Conservation (phyloP, 2,888 invertebrate genomes). For the Caenorhabditis plicata region DNA sequence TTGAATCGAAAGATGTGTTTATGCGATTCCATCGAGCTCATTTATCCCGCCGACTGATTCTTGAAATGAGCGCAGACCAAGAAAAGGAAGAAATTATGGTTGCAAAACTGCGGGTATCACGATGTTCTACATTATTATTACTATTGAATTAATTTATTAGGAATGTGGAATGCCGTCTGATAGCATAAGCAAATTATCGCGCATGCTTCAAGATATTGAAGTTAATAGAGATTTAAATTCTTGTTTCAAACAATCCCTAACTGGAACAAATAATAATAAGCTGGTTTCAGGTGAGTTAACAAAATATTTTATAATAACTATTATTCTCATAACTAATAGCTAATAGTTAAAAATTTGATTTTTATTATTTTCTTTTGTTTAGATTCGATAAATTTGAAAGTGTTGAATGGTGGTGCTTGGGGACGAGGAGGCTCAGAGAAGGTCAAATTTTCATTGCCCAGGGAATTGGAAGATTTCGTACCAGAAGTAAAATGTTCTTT, state of each 20-base stretch:
- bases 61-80: slow-evolving; percentile 96
- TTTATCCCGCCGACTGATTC: slow-evolving; percentile 87
- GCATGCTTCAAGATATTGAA: slow-evolving; percentile 93
- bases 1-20: slow-evolving; percentile 98
- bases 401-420: slow-evolving; percentile 98
- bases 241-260: slow-evolving; percentile 75
- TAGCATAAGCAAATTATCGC: slow-evolving; percentile 93
- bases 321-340: background rate
- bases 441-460: slow-evolving; percentile 90
- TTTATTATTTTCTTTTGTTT: too few relatives aligned
- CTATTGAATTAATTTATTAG: slow-evolving; percentile 68
- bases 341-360: background rate
- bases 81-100: slow-evolving; percentile 99
- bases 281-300: slow-evolving; percentile 30
- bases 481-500: slow-evolving; percentile 73
- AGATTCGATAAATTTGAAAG: slow-evolving; percentile 86
- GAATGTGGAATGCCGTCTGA: slow-evolving; percentile 99
- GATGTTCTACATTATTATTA: background rate
- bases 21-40: slow-evolving; percentile 99
- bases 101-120: slow-evolving; percentile 76
- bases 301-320: background rate
- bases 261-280: slow-evolving; percentile 41
- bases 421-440: slow-evolving; percentile 77
- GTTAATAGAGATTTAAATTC: slow-evolving; percentile 76
- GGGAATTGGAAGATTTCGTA: slow-evolving; percentile 96